Percentiles rank a stretch among this genome's conserved stretches.
Conservation (phyloP, 2,113 vertebrate genomes). For the Myanophis thanlyinensis region DNA sequence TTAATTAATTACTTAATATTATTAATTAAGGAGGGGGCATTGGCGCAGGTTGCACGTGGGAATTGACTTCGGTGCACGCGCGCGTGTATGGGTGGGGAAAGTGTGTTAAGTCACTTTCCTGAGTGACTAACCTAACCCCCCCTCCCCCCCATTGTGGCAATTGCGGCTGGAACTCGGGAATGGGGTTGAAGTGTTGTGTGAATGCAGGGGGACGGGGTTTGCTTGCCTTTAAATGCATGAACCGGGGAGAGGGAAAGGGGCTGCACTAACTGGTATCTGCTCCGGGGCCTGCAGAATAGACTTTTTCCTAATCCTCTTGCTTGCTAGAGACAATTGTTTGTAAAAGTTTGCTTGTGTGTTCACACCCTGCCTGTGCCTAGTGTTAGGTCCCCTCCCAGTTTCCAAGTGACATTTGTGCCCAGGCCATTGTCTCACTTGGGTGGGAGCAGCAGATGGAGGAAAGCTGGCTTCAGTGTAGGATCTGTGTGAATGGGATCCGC, state of each 20-base stretch:
- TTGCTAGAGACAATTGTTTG: no score
- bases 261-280: background rate
- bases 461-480: background rate
- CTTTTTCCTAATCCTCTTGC: background rate
- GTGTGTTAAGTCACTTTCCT: no score
- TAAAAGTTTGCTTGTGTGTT: background rate
- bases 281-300: background rate
- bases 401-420: background rate
- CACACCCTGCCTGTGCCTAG: background rate
- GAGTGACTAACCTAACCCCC: no score
- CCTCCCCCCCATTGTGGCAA: background rate
- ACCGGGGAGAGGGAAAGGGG: no score
- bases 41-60: no score
- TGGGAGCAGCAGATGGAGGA: background rate
- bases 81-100: no score
- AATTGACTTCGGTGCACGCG: no score
- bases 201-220: no score
- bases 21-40: no score
- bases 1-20: no score
- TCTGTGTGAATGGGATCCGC: background rate
- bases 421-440: background rate
- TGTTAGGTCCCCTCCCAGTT: background rate
- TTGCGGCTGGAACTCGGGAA: background rate
- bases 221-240: no score
- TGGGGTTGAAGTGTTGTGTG: background rate